Evolutionary conservation across 1,140 invertebrate species (phyloP), one percentile per base, ranked within the genome.

Genomic region (Chlorops oryzae): DNA sequence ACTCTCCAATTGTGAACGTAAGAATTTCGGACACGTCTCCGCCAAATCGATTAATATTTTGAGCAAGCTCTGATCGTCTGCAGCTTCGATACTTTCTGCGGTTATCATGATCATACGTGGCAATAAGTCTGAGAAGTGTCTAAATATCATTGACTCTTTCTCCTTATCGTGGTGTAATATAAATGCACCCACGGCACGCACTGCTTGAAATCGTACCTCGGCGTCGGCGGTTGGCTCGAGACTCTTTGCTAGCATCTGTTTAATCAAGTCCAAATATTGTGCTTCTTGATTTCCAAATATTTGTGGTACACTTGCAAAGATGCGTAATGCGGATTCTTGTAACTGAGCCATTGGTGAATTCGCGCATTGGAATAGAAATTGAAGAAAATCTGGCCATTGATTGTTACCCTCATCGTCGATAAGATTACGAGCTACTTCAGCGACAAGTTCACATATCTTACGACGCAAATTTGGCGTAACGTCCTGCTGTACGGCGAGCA

Each of bases 381-480:
- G 87, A 22, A 99, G 78, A 67, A 98, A 91, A 70, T 98, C 95
- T 21, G 91, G 92, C 96, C 96, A 99, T 52, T 86, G 84, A 74
- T 97, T 97, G 63, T 92, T 93, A 22, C 92, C 92, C 71, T 96
- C 90, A 58, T 98, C 95, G 72, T 98, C 95, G 56, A 99, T 88
- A 50, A 96, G 80, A 77, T 95, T 96, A 63, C 94, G 80, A 1
- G 93, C 92, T 23, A 98, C 79, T 78, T 99, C 96, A 24, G 95
- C 88, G 35, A 88, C 85, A 46, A 95, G 85, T 74, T 99, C 96
- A 72, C 92, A 96, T 20, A 80, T 78, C 78, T 97, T 98, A 51
- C 90, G 86, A 54, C 92, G 77, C 38, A 98, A 77, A 52, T 79
- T 75, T 41, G 87, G 82, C 22, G 76, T 81, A 57, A 92, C 85